These are phyloP conservation scores for Zeus faber DNA, from an alignment of 2,113 vertebrate species.

Conservation along the genomic window DNA sequence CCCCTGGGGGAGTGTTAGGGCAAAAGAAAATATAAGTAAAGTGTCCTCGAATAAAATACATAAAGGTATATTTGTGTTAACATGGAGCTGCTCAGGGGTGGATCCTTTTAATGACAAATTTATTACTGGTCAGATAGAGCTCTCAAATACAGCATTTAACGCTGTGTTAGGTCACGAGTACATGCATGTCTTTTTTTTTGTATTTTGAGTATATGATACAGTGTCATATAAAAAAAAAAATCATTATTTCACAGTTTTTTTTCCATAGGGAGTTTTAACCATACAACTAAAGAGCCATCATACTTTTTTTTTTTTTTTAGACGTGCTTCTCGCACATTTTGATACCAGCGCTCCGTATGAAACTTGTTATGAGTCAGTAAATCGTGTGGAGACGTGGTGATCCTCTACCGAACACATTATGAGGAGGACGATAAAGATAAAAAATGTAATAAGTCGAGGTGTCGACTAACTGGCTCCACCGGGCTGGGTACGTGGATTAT, in stretches of 20 bases:
- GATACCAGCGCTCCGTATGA: constrained; percentile 26
- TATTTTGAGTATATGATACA: background rate
- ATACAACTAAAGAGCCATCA: constrained; percentile 28
- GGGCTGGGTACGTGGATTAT: constrained; percentile 52
- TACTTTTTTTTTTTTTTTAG: background rate
- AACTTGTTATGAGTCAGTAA: constrained; percentile 29
- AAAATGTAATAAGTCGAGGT: constrained; percentile 50
- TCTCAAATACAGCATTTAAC: too few species aligned
- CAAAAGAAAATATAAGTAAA: too few species aligned
- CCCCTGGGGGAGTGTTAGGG: too few species aligned
- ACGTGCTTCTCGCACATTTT: constrained; percentile 13
- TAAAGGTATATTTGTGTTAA: too few species aligned
- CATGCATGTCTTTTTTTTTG: background rate
- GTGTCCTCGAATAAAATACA: too few species aligned
- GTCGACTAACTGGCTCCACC: constrained; percentile 40
- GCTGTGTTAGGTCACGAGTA: too few species aligned
- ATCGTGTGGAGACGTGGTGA: constrained; percentile 28
- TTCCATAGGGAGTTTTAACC: constrained; percentile 11
- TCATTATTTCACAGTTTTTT: background rate
- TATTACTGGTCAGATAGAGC: too few species aligned
- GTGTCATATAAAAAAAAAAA: constrained; percentile 10
- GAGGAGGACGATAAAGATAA: constrained; percentile 45
- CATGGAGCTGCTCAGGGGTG: too few species aligned
- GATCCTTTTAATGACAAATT: too few species aligned
- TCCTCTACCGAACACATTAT: constrained; percentile 49